A percentile compares a stretch with the other conserved stretches of the same genome.
These are phyloP conservation scores for Bryconaethiops microstoma DNA, from an alignment of 2,797 vertebrate genomes.

Conservation along the genomic window DNA sequence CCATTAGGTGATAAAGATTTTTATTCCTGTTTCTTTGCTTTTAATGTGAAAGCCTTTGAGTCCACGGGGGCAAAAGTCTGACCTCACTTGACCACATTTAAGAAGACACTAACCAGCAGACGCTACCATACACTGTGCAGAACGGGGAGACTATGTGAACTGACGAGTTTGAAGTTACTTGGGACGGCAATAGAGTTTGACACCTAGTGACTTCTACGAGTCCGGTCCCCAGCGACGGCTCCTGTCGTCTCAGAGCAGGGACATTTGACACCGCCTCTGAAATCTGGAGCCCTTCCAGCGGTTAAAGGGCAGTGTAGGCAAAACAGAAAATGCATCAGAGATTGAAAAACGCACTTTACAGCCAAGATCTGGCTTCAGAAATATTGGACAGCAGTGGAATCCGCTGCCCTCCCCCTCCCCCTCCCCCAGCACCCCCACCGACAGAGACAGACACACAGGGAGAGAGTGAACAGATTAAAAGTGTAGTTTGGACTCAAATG, in stretches of 20 bases:
- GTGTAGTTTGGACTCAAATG: background rate
- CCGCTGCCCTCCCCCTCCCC: background rate
- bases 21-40: constrained; percentile 25
- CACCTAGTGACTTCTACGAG: background rate
- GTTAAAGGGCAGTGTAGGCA: constrained; percentile 61
- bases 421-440: too few species aligned
- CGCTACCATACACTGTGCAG: background rate
- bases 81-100: constrained; percentile 32
- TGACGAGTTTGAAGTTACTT: background rate
- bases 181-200: background rate
- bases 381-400: constrained; percentile 52
- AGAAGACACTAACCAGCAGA: background rate
- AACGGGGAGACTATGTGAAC: background rate
- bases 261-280: constrained; percentile 63
- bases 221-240: background rate
- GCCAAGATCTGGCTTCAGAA: constrained; percentile 47
- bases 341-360: constrained; percentile 57
- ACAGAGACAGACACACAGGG: background rate
- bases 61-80: constrained; percentile 16
- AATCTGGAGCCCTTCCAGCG: constrained; percentile 67
- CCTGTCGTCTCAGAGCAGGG: constrained; percentile 5
- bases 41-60: constrained; percentile 26
- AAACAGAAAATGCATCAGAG: constrained; percentile 63
- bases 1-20: constrained; percentile 48
- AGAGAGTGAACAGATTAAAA: background rate